Evolutionary conservation across 2,797 vertebrate genomes (phyloP), one percentile per base, ranked within the genome.

Genomic region (Sebastes glaucus): DNA sequence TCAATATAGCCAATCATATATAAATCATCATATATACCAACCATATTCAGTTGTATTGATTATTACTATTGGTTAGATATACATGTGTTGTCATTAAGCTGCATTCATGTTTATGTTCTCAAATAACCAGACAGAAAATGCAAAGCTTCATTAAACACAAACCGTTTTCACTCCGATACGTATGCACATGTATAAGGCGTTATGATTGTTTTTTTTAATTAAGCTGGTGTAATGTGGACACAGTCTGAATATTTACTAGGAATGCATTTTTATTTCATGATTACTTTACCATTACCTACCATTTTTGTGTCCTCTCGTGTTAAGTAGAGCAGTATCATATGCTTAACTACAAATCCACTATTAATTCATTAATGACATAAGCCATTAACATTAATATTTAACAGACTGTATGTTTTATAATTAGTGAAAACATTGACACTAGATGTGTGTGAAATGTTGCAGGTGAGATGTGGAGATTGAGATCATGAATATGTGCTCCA

Each of bases 381-480:
- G 0, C 30, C 42, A 76, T 49, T 59, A 67, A 14, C 27, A 67
- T 79, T 62, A 62, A 71, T 25, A 71, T 80, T 76, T n/a, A 60
- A 28, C 11, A 32, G 27, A n/a, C 16, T 27, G 52, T 18, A 5
- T n/a, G 42, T 61, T 57, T 49, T 9, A 35, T 61, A 55, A 66
- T 66, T 33, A 42, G 23, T 57, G 33, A n/a, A 57, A 59, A 69
- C 56, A 23, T 11, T 30, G 8, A 30, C 18, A 33, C 11, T 42
- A 11, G 2, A 42, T 57, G 38, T 22, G 78, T 25, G 77, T 63
- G 18, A 28, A 16, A 30, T 23, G n/a, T 25, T 76, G 66, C n/a
- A 42, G 70, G 33, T 16, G 2, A 28, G 4, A 18, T 42, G 28
- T 53, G 52, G 30, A 14, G 52, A 52, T 22, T 25, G 66, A 52